Evolutionary conservation across 2,888 invertebrate genomes (phyloP).

Genomic region (Rhamnusium bicolor): DNA sequence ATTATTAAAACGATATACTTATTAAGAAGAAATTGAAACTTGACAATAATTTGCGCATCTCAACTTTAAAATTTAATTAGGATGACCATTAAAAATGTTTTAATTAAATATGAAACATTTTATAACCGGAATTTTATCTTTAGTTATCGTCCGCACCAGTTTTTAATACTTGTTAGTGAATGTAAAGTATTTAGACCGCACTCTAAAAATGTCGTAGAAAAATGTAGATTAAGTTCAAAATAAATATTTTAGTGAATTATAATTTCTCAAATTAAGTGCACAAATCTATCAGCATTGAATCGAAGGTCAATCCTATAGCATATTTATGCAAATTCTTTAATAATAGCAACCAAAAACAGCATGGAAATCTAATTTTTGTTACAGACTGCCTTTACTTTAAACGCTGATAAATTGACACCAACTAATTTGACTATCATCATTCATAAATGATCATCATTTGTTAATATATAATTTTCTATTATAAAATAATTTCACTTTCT

Average conservation of each 20-base stretch:
- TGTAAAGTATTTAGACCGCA: neutral
- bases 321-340: neutral
- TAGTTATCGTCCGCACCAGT: neutral
- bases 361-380: no score
- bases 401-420: no score
- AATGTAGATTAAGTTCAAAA: neutral
- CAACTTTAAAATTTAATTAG: neutral
- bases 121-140: neutral
- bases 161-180: neutral
- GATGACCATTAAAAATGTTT: neutral
- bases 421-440: no score
- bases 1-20: neutral
- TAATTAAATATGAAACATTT: neutral
- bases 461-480: no score
- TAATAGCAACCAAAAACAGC: neutral
- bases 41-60: slow-evolving; percentile 9
- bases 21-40: slow-evolving; percentile 2
- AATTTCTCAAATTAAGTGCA: neutral
- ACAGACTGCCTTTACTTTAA: no score
- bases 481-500: no score
- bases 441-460: no score
- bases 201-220: neutral
- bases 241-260: neutral
- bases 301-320: neutral
- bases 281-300: neutral